Evolutionary conservation across 2,113 vertebrate species (phyloP), one percentile per base, ranked within the genome.

Genomic region (Rhineura floridana): DNA sequence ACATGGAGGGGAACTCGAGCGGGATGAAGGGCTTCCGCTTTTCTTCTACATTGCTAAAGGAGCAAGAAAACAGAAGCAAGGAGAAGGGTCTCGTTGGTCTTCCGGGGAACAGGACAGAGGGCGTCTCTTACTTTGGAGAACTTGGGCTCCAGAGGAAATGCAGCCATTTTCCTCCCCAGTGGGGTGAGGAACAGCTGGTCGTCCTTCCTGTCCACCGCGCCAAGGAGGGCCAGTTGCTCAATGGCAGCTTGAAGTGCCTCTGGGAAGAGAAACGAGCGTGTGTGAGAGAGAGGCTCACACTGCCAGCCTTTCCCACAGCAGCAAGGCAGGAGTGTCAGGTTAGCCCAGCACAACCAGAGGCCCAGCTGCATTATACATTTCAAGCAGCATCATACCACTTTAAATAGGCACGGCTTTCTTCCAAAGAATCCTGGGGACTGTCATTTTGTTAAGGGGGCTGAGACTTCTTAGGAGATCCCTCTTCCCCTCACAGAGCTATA

Each of bases 91-190:
- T 25, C 8, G 30, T 62, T 59, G 7, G 19, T 55, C 13, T 9
- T 0, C 1, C n/a, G 6, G 21, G 39, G 63, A 80, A 70, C 15
- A 80, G 33, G n/a, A 52, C 19, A 23, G 23, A 55, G 25, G 15
- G 25, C n/a, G 36, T 11, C 10, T 89, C 83, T 96, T 96, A 99
- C 99, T 97, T 99, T 99, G 72, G 99, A 98, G 86, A 98, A 98
- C 93, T 97, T 97, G 36, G 99, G 98, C 85, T 99, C 99, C 92
- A 99, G 94, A 2, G 99, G 99, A 93, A 99, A 99, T 79, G 97
- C 97, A 8, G 98, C 98, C 98, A 99, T 99, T 95, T 98, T 99
- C 93, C 96, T 99, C 79, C 99, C 99, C 91, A 98, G 85, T 0
- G 97, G 92, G 0, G 98, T 99, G 82, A 99, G 97, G 42, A 90